A percentile compares a stretch with the other conserved stretches of the same genome.
Conservation (phyloP, 2,113 vertebrate genomes). For the Girardinichthys multiradiatus region DNA sequence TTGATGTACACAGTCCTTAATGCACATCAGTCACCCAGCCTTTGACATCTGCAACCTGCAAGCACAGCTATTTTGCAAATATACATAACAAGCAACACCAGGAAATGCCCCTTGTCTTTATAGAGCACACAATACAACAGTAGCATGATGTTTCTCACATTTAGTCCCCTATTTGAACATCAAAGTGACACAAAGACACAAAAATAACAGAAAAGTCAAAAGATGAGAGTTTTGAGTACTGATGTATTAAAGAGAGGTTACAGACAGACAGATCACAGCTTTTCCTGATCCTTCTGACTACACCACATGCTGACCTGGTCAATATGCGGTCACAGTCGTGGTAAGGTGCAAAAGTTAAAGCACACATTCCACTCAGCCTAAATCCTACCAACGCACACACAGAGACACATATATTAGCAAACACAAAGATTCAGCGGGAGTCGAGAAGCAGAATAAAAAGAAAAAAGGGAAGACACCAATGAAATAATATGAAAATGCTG, state of each 20-base stretch:
- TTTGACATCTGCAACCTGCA: neutral
- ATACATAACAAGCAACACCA: neutral
- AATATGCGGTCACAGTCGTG: slow-evolving; percentile 15
- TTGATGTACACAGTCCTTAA: neutral
- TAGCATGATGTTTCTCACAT: too few relatives aligned
- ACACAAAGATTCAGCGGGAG: slow-evolving; percentile 18
- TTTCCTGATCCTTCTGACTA: neutral
- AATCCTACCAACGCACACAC: neutral
- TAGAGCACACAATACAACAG: too few relatives aligned
- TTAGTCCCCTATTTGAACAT: too few relatives aligned
- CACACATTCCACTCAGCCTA: slow-evolving; percentile 1
- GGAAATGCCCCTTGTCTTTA: too few relatives aligned
- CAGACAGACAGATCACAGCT: neutral
- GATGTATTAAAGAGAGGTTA: neutral
- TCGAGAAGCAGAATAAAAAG: slow-evolving; percentile 20
- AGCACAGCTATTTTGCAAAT: neutral
- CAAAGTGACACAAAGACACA: neutral
- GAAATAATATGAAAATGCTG: slow-evolving; percentile 82
- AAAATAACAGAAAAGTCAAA: neutral
- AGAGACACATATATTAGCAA: slow-evolving; percentile 2
- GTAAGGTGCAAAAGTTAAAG: slow-evolving; percentile 8
- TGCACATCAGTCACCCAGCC: neutral
- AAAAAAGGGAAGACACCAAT: slow-evolving; percentile 42
- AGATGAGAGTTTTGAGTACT: neutral
- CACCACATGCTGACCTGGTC: slow-evolving; percentile 9